Base-by-base conservation (phyloP, 2,797 vertebrate genomes). In the Gorsachius magnificus region DNA sequence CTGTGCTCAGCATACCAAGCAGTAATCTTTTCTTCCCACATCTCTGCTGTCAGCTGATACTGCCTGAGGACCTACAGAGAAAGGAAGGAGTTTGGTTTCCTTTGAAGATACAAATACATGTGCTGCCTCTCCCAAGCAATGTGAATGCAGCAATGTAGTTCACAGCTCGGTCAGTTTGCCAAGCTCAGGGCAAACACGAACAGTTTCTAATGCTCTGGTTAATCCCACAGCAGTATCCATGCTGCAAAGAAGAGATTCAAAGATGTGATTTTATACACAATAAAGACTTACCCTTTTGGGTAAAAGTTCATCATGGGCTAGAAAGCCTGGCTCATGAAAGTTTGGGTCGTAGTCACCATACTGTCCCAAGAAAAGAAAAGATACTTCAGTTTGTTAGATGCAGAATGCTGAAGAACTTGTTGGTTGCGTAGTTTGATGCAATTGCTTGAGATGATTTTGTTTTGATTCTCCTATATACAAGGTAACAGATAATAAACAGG, bases 21-120 rank as follows among this genome's bases (percentile, higher is more conserved):
- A 22, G 99, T 99, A 93, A 99, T 99, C 97, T 99, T 99, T 93
- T 99, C 99, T 94, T 99, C 99, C 99, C 99, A 99, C 99, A 99
- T 99, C 96, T 99, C 99, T 68, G 99, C 98, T 76, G 99, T 99
- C 99, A 99, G 99, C 97, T 99, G 99, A 95, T 99, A 99, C 89
- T 99, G 99, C 98, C 98, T 98, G 82, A 99, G 97, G 76, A 98
- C 98, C 98, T 99, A 80, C 45, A 75, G 41, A 87, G 26, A 78
- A 68, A 94, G 38, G 69, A 81, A 64, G 28, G 60, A 78, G 79
- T 3, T 29, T 61, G 60, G 35, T 64, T 12, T 45, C 51, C 45
- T 92, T 65, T 53, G 60, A 84, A 91, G 48, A 87, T 5, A 50
- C 21, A 72, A 81, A 84, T 10, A 53, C 28, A 15, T 3, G 36